A percentile compares a stretch with the other conserved stretches of the same genome.
phyloP scores from a whole-genome alignment of 2,797 vertebrate species.

The Parotocinclus haroldoi region DNA sequence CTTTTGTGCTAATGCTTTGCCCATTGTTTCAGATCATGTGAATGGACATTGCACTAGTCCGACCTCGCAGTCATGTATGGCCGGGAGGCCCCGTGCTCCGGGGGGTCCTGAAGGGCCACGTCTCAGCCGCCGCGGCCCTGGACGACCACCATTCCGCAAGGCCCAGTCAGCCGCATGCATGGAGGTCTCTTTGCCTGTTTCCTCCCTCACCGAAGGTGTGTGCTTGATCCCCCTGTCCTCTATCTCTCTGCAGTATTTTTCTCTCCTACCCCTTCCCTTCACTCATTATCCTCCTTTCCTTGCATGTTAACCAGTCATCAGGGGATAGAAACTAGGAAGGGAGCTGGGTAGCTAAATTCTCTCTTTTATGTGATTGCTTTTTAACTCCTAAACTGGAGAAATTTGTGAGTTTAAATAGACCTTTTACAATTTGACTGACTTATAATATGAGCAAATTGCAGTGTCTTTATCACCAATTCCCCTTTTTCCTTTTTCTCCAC shows the following conservation, averaged over 20 bases:
- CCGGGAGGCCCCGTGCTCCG: conserved; percentile 85
- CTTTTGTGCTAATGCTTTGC: conserved; percentile 71
- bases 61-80: conserved; percentile 85
- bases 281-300: conserved; percentile 2
- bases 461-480: not conserved
- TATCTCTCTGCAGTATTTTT: conserved; percentile 45
- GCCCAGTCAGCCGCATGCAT: conserved; percentile 99
- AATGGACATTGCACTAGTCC: conserved; percentile 98
- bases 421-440: conserved; percentile 4
- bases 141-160: conserved; percentile 96
- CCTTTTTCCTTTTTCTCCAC: not conserved
- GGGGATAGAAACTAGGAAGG: conserved; percentile 38
- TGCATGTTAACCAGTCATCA: conserved; percentile 41
- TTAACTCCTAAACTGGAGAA: conserved; percentile 26
- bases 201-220: conserved; percentile 92
- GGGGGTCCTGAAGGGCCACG: conserved; percentile 86
- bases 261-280: conserved; percentile 27
- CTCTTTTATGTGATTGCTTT: conserved; percentile 39
- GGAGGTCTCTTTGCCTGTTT: conserved; percentile 96
- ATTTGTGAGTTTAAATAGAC: conserved; percentile 33
- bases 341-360: conserved; percentile 26
- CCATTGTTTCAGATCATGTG: conserved; percentile 90
- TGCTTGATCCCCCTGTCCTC: conserved; percentile 64
- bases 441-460: conserved; percentile 14
- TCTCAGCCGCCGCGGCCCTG: conserved; percentile 88